These are phyloP conservation scores for Monopterus albus DNA, from an alignment of 2,113 vertebrate species.

Conservation along the genomic window DNA sequence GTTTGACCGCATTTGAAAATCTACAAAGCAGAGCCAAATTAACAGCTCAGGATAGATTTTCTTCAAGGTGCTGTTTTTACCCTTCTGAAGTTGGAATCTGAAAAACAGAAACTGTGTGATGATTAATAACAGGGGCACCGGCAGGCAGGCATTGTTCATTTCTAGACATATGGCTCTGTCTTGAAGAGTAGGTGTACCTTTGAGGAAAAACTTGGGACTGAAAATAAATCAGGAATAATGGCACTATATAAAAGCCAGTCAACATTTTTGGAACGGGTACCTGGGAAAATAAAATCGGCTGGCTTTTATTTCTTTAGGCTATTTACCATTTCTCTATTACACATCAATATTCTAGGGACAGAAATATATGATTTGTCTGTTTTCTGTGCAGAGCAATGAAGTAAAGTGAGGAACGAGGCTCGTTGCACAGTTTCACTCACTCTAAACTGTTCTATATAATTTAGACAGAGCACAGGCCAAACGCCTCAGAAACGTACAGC, in stretches of 20 bases:
- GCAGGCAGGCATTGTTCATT: conserved; percentile 23
- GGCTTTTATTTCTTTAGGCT: conserved; percentile 10
- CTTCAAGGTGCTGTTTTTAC: conserved; percentile 1
- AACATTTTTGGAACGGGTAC: conserved; percentile 25
- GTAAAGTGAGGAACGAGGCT: conserved; percentile 1
- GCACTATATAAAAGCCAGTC: conserved; percentile 17
- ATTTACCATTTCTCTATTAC: neutral
- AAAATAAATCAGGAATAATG: conserved; percentile 34
- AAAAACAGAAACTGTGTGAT: conserved; percentile 28
- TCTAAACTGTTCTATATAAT: neutral
- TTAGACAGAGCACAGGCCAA: neutral
- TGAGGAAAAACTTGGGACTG: conserved; percentile 21
- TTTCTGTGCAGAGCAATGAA: conserved; percentile 1
- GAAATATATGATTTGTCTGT: neutral
- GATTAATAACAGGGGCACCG: conserved; percentile 15
- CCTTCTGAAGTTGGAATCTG: conserved; percentile 5
- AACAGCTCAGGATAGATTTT: neutral
- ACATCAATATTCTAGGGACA: neutral
- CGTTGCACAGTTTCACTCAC: neutral
- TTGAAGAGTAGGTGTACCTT: conserved; percentile 30
- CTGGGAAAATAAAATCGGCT: conserved; percentile 14
- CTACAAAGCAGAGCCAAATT: conserved; percentile 16
- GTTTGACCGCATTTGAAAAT: conserved; percentile 16
- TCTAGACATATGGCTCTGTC: conserved; percentile 34
- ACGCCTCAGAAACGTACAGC: conserved; percentile 9